Base-by-base conservation (phyloP, 2,113 vertebrate species). In the Xenus cinereus region DNA sequence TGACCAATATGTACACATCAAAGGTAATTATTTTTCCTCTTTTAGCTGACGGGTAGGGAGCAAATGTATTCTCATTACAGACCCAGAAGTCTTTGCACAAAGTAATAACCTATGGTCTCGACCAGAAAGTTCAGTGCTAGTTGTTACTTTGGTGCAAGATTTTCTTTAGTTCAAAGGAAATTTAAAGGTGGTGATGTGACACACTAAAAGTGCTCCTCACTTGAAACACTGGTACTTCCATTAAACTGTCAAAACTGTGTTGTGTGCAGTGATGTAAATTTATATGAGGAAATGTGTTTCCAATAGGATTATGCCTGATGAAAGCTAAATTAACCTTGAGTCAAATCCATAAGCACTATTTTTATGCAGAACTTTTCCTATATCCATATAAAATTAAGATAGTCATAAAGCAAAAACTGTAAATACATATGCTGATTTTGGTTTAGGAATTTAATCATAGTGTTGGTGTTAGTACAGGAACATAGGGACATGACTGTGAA, bases 1-100 rank as follows among this genome's bases (percentile, higher is more conserved):
- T 99, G 98, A 98, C 98, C 97, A 98, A 98, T 96, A 98, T 99
- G 96, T 98, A 99, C 94, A 97, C 98, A 96, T 98, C 99, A 96
- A 99, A 99, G 99, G 99, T 99, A 98, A 88, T 87, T 91, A 69
- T 93, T 96, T 97, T 95, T 79, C 91, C 77, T 95, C 72, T 59
- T 97, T 85, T 90, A 92, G 93, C 41, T 73, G 78, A 92, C 2
- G 7, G 71, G n/a, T 89, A 92, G 69, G 74, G 82, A 93, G 84
- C 62, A 87, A 89, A 93, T 71, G 33, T 93, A 91, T 94, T 97
- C 84, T 95, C 82, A 86, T 95, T 97, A 94, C 87, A 94, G 95
- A 84, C 46, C 62, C 75, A 46, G 21, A 92, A 57, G 74, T 41
- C 82, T 97, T 92, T 96, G 78, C 73, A 78, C 83, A 87, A 64